A percentile compares a stretch with the other conserved stretches of the same genome.
phyloP scores from a whole-genome alignment of 2,113 vertebrate species.

The Pollimyrus isidori region DNA sequence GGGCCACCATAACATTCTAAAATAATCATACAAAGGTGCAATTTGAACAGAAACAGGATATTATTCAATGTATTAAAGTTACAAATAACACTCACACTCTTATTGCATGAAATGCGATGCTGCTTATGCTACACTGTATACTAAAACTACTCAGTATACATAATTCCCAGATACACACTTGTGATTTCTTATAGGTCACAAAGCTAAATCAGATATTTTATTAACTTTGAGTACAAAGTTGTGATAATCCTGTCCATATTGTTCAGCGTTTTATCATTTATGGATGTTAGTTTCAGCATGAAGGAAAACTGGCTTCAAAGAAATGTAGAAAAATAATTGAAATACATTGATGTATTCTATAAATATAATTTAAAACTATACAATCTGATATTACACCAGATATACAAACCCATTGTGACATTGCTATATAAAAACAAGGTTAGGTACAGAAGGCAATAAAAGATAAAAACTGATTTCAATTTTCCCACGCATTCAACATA shows the following conservation, averaged over 20 bases:
- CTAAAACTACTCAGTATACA: background rate
- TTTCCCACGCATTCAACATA: background rate
- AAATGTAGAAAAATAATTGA: background rate
- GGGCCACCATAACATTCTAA: background rate
- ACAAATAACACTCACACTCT: background rate
- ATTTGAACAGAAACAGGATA: background rate
- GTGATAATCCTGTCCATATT: background rate
- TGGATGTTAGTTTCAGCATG: background rate
- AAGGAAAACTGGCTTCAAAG: background rate
- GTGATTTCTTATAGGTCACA: background rate
- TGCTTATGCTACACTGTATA: background rate
- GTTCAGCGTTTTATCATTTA: background rate
- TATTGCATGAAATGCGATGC: background rate
- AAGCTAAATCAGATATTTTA: background rate
- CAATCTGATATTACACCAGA: background rate
- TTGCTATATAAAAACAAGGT: background rate
- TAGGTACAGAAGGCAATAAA: background rate
- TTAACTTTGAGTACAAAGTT: background rate
- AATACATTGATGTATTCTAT: background rate
- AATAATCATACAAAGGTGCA: background rate
- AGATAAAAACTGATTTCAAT: background rate
- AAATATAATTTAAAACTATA: background rate
- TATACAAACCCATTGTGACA: background rate
- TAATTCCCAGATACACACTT: background rate
- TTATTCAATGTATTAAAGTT: background rate